Evolutionary conservation across 2,888 invertebrate genomes (phyloP).

Genomic region (Anodontia alba): DNA sequence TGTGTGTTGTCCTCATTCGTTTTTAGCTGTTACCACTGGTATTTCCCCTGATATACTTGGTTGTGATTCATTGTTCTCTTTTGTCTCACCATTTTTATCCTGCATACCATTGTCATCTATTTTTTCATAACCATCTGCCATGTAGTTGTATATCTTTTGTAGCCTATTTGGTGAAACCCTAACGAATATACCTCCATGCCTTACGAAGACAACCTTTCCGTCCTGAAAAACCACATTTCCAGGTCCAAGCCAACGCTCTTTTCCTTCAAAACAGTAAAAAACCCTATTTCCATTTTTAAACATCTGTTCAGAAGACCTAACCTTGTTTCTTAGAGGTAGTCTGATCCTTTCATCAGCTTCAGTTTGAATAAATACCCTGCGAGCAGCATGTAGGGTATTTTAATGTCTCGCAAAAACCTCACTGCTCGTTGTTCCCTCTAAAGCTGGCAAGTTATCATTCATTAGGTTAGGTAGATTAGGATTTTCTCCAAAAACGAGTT

Average conservation of each 20-base stretch:
- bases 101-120: background rate
- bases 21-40: background rate
- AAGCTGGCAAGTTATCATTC: slow-evolving; percentile 37
- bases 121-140: background rate
- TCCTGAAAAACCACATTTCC: slow-evolving; percentile 63
- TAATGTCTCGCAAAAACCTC: slow-evolving; percentile 41
- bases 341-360: slow-evolving; percentile 38
- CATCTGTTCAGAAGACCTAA: slow-evolving; percentile 57
- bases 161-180: slow-evolving; percentile 64
- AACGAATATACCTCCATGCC: slow-evolving; percentile 66
- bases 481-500: slow-evolving; percentile 45
- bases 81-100: background rate
- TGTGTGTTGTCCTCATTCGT: too few relatives aligned
- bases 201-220: slow-evolving; percentile 35
- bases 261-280: slow-evolving; percentile 37
- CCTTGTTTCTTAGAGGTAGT: slow-evolving; percentile 46
- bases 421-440: slow-evolving; percentile 41
- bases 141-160: background rate
- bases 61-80: background rate
- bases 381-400: slow-evolving; percentile 38
- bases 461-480: slow-evolving; percentile 44
- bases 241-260: too few relatives aligned
- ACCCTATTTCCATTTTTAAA: slow-evolving; percentile 61
- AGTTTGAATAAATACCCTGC: slow-evolving; percentile 52
- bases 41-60: background rate